Evolutionary conservation across 2,113 vertebrate species (phyloP), one percentile per base, ranked within the genome.

Genomic region (Onychostoma macrolepis): DNA sequence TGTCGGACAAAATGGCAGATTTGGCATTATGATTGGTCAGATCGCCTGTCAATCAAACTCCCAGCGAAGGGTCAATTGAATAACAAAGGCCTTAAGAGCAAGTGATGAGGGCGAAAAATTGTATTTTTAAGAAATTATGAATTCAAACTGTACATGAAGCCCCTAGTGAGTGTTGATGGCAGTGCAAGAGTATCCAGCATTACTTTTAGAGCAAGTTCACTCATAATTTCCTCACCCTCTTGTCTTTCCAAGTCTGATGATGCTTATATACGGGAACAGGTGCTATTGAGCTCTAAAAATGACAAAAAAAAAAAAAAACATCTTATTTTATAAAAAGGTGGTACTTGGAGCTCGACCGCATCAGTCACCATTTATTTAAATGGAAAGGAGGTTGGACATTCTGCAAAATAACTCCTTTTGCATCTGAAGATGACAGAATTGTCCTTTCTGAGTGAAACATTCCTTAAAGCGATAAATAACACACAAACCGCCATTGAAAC

Each of bases 101-200:
- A 12, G 48, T 7, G 33, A 63, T 82, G 17, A 30, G 41, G n/a
- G 8, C 2, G 21, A 17, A 9, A 45, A 45, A 28, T 9, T 63
- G 8, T 30, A 33, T 30, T 8, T 45, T 48, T 26, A 75, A 30
- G 8, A 15, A 58, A 12, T 11, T 8, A 56, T 1, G 2, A 3
- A 15, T 61, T 58, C 78, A 48, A 77, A 76, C 74, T 41, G 5
- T 26, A 48, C 12, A 48, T n/a, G 43, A 72, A 12, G 2, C 21
- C 36, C 26, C 45, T 19, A 19, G 13, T 78, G 26, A 78, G 26
- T 24, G 50, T 24, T 24, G 50, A 80, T 33, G 50, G 36, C 38
- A 65, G 58, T 63, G 74, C 38, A 41, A 80, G 13, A 43, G 12
- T 61, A 50, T 80, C 53, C 33, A 80, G 78, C 78, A 61, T 80